Evolutionary conservation across 2,113 vertebrate species (phyloP), one percentile per base, ranked within the genome.

Genomic region (Antechinus flavipes): DNA sequence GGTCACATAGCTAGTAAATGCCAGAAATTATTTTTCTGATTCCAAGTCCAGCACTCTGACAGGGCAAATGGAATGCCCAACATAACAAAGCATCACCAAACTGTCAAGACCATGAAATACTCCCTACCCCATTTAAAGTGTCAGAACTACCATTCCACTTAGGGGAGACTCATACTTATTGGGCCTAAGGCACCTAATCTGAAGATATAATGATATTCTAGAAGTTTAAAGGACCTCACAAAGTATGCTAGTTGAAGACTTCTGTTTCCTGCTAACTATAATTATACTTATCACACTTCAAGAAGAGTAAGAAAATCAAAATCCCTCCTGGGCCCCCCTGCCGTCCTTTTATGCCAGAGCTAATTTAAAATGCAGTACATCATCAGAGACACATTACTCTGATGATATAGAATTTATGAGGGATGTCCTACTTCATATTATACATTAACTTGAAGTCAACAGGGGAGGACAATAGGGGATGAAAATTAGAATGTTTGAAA

Each of bases 361-460:
- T 94, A 97, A 94, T 96, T 98, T 95, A 89, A 90, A 94, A 93
- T 46, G 91, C 76, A 94, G 93, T 96, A 50, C 30, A 97, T 97
- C 96, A 97, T 95, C 96, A 96, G 97, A 97, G 97, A 93, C 97
- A 97, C 97, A 93, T 96, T 95, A 61, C 96, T 68, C 76, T 93
- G 96, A 95, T 95, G 95, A 94, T 49, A 93, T 0, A 46, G 96
- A 96, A 98, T 97, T 98, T 96, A 98, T 97, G 97, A 98, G 93
- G 95, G 95, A 95, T 96, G 93, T 96, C 97, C 94, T 93, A 46
- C 54, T 95, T 95, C 96, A 94, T 96, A 95, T 91, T 96, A 97
- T 93, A 93, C 8, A 92, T 91, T 95, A 97, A 96, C 96, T 93
- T 97, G 97, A 97, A 98, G 97, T 96, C 95, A 98, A 97, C 95